phyloP scores from a whole-genome alignment of 1,140 invertebrate species.

The Cardiocondyla obscurior region DNA sequence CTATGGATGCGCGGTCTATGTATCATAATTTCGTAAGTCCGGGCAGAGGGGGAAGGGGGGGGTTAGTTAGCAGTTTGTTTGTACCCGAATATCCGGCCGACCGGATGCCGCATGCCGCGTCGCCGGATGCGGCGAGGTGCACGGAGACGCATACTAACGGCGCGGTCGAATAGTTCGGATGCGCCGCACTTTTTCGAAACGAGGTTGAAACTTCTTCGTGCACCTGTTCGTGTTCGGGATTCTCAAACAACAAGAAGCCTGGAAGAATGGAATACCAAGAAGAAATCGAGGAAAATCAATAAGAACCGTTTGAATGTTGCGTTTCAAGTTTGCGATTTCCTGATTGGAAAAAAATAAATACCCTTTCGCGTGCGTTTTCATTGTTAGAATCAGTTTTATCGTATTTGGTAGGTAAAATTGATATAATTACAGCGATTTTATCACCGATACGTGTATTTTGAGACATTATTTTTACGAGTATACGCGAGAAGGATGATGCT shows the following conservation, averaged over 20 bases:
- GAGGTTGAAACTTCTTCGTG: background rate
- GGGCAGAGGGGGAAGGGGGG: too few relatives aligned
- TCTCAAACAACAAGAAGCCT: background rate
- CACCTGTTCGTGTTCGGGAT: background rate
- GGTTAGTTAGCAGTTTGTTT: conserved; percentile 57
- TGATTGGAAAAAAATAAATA: background rate
- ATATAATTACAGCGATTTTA: background rate
- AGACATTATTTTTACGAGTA: background rate
- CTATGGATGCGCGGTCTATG: conserved; percentile 20
- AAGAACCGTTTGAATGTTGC: background rate
- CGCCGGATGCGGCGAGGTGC: conserved; percentile 31
- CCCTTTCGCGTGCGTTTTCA: background rate
- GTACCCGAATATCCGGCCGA: conserved; percentile 34
- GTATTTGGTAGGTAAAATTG: background rate
- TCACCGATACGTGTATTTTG: background rate
- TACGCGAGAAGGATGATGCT: background rate
- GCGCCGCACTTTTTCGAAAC: conserved; percentile 15
- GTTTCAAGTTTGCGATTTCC: background rate
- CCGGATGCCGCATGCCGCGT: conserved; percentile 46
- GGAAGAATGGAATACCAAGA: background rate
- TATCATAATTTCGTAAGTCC: conserved; percentile 47
- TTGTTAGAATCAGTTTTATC: background rate
- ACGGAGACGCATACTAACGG: conserved; percentile 30
- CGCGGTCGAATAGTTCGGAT: conserved; percentile 33
- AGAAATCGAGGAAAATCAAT: background rate